Evolutionary conservation across 1,140 invertebrate species (phyloP).

Genomic region (Meloidogyne floridensis): DNA sequence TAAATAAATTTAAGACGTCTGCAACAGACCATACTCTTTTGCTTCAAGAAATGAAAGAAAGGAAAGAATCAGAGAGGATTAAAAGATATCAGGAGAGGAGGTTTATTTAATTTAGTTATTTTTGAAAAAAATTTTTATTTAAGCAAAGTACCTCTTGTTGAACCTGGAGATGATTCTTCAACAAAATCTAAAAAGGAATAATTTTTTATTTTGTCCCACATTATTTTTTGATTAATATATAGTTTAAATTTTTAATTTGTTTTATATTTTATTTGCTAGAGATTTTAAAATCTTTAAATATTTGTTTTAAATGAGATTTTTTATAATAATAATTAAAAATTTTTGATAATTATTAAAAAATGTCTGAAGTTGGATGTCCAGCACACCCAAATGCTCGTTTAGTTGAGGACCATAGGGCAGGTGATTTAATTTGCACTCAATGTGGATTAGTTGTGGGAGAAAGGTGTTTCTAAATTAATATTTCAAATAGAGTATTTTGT

Average conservation of each 20-base stretch:
- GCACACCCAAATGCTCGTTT: slow-evolving; percentile 90
- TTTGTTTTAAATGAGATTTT: not conserved
- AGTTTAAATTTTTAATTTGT: not conserved
- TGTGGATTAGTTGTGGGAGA: slow-evolving; percentile 98
- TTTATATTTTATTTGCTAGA: not conserved
- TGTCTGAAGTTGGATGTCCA: slow-evolving; percentile 46
- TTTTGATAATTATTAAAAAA: not conserved
- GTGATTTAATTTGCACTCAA: slow-evolving; percentile 97
- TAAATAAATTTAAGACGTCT: not conserved
- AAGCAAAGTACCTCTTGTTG: not conserved
- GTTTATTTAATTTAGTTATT: not conserved
- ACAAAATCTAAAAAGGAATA: not conserved
- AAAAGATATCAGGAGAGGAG: not conserved
- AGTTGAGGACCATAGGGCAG: slow-evolving; percentile 96
- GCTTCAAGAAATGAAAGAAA: not conserved
- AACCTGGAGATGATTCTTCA: not conserved
- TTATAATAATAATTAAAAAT: not conserved
- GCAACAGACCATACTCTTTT: not conserved
- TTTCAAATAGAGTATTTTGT: not conserved
- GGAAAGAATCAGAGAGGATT: not conserved
- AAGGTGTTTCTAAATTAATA: slow-evolving; percentile 72
- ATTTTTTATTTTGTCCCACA: not conserved
- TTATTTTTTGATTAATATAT: not conserved
- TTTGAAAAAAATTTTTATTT: not conserved
- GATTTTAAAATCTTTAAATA: not conserved